Conservation (phyloP, 2,888 invertebrate species). For the Nomada fabriciana region DNA sequence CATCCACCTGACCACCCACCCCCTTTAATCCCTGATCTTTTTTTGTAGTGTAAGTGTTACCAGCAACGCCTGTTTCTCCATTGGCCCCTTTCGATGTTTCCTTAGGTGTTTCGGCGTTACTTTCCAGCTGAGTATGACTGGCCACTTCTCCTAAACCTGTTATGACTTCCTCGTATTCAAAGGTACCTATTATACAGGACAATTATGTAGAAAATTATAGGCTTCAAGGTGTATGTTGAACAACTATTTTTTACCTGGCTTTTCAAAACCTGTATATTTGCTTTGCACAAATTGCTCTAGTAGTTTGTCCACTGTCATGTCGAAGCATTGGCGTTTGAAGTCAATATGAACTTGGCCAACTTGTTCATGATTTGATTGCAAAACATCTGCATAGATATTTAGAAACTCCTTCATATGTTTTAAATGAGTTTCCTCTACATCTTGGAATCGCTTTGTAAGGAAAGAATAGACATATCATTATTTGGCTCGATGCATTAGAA, state of each 20-base stretch:
- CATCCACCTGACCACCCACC: constrained; percentile 80
- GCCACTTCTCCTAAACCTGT: constrained; percentile 80
- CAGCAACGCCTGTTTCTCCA: constrained; percentile 83
- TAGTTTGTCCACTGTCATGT: constrained; percentile 96
- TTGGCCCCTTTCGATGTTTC: constrained; percentile 81
- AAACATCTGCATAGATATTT: constrained; percentile 93
- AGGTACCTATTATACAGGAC: constrained; percentile 76
- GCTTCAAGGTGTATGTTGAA: not conserved
- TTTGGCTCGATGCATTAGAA: not conserved
- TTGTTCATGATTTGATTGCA: constrained; percentile 95
- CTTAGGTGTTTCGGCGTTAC: constrained; percentile 72
- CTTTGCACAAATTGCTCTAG: constrained; percentile 95
- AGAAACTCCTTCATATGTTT: constrained; percentile 98
- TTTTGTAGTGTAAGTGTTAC: constrained; percentile 83
- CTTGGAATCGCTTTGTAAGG: constrained; percentile 92
- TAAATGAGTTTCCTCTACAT: constrained; percentile 96
- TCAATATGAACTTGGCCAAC: constrained; percentile 97
- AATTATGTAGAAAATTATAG: constrained; percentile 3
- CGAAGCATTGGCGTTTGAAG: constrained; percentile 95
- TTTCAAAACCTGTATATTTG: constrained; percentile 97
- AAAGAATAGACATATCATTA: constrained; percentile 58
- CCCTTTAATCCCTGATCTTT: constrained; percentile 81
- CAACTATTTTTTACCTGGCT: constrained; percentile 89
- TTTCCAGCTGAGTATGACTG: constrained; percentile 77
- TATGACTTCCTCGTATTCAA: constrained; percentile 82